Evolutionary conservation across 1,140 invertebrate species (phyloP), one percentile per base, ranked within the genome.

Genomic region (Camponotus vicinus): DNA sequence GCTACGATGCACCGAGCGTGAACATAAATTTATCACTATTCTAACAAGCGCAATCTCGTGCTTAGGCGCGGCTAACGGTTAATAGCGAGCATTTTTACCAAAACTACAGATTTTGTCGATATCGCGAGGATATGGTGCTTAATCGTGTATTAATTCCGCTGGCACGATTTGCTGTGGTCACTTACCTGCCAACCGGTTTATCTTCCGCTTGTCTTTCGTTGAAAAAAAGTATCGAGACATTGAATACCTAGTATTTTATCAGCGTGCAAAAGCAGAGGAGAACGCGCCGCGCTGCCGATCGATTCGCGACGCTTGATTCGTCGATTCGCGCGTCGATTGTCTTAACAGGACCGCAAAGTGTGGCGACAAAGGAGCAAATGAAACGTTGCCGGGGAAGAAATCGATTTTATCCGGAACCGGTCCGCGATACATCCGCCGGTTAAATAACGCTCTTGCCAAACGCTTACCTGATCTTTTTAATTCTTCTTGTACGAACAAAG

Each of bases 401-500:
- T 86, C 61, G 61, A 86, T 86, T 86, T 55, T 37, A 75, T 63
- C 34, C 79, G 59, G 78, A 86, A 86, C 79, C 79, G 85, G 70
- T 84, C 77, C 45, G 49, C 45, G 45, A 64, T 69, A 52, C 45
- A 70, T 82, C 59, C 77, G 64, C 66, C 67, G 27, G 40, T 49
- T 82, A 40, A 73, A 83, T 40, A 82, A 82, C 55, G 21, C 57
- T 73, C n/a, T 61, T 57, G 32, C 21, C 66, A 15, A 59, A 82
- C 21, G 78, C 49, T 52, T 52, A 52, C 13, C 49, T 55, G 78
- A 82, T 57, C 27, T 45, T 63, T 67, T 63, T 42, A 59, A 64
- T 64, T 84, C 70, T 40, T 84, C 32, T 34, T 77, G 34, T 37
- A 52, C 32, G 40, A 27, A 8, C 45, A 66, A 78, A 85, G 64